A percentile compares a stretch with the other conserved stretches of the same genome.
These are phyloP conservation scores for Dryas iulia DNA, from an alignment of 1,140 invertebrate species.

Conservation along the genomic window DNA sequence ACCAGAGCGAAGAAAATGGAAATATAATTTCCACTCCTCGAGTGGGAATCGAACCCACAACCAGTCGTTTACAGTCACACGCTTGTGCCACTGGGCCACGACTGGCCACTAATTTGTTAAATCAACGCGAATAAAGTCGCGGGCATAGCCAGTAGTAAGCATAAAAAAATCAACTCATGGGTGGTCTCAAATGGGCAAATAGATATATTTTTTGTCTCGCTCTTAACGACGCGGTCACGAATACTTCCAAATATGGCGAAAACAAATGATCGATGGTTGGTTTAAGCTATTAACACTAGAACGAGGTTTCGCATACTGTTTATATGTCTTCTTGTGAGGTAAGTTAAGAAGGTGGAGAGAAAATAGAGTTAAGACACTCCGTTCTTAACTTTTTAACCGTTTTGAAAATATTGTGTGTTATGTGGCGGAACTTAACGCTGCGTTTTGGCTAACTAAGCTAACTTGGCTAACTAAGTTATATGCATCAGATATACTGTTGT, in stretches of 20 bases:
- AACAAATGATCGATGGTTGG: background rate
- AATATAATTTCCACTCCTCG: too few relatives aligned
- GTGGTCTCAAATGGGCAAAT: background rate
- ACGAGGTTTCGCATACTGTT: background rate
- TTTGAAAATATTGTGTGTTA: background rate
- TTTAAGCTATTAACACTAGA: background rate
- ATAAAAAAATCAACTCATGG: slow-evolving; percentile 10
- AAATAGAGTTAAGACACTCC: background rate
- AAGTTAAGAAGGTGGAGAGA: too few relatives aligned
- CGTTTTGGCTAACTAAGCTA: too few relatives aligned
- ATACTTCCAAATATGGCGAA: background rate
- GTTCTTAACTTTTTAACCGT: background rate
- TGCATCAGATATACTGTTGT: too few relatives aligned
- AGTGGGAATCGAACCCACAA: too few relatives aligned
- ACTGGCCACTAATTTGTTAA: too few relatives aligned
- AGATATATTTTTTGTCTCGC: slow-evolving; percentile 1
- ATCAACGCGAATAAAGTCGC: too few relatives aligned
- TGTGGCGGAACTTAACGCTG: background rate
- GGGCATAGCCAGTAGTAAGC: too few relatives aligned
- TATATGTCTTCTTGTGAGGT: background rate
- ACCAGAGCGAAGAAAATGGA: too few relatives aligned
- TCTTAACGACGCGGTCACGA: background rate
- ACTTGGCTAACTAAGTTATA: too few relatives aligned
- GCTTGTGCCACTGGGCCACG: too few relatives aligned
- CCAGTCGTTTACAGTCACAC: too few relatives aligned